Evolutionary conservation across 1,140 invertebrate species (phyloP).

Genomic region (Lepidostoma basale): DNA sequence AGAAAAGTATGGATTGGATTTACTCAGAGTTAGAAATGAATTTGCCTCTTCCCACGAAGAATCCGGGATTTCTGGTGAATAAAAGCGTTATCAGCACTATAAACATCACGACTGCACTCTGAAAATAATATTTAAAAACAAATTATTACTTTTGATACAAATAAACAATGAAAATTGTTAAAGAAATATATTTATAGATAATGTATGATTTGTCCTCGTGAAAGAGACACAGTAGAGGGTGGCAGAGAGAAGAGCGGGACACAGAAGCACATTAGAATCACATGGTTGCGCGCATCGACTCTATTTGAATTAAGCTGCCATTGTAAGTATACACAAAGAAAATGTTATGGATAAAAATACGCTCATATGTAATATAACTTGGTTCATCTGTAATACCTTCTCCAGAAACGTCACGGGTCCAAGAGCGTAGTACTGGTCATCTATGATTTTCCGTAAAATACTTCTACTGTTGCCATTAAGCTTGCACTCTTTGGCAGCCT

Average conservation of each 20-base stretch:
- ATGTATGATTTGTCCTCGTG: too few relatives aligned
- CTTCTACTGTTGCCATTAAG: constrained; percentile 55
- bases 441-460: constrained; percentile 64
- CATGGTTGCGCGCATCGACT: too few relatives aligned
- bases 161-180: too few relatives aligned
- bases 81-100: constrained; percentile 73
- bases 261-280: too few relatives aligned
- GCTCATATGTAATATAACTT: too few relatives aligned
- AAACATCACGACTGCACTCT: constrained; percentile 70
- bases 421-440: constrained; percentile 69
- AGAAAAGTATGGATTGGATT: not conserved
- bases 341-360: too few relatives aligned
- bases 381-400: constrained; percentile 52
- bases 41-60: constrained; percentile 73
- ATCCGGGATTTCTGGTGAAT: constrained; percentile 80
- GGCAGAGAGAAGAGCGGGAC: too few relatives aligned
- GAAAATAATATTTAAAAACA: not conserved
- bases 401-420: constrained; percentile 78
- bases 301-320: too few relatives aligned
- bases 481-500: constrained; percentile 54
- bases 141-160: too few relatives aligned
- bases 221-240: too few relatives aligned
- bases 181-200: too few relatives aligned
- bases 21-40: constrained; percentile 49
- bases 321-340: too few relatives aligned